Base-by-base conservation (phyloP, 1,140 invertebrate species). In the Batillaria attramentaria region DNA sequence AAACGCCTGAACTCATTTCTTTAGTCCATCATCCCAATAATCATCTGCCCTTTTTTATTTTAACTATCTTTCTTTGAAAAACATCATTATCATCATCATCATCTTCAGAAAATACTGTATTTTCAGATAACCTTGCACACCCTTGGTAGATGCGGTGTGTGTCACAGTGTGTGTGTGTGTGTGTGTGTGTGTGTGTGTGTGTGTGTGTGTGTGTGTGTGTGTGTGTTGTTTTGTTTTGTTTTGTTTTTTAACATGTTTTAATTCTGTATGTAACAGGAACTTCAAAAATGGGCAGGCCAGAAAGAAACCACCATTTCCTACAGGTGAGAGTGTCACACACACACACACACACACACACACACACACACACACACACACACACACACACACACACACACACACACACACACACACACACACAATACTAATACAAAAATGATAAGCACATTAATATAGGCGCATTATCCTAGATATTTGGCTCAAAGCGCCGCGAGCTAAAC, bases 121-220 rank as follows among this genome's bases (percentile, higher is more conserved):
- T 6, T 5, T 5, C 31, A 66, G 33, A 66, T 31, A 66, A 5
- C n/a, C n/a, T n/a, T 3, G 62, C 18, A 35, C 6, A 37, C 4
- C 6, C 6, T 31, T 35, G 28, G 35, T 18, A 13, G 57, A 13
- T 18, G 5, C 13, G 6, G 57, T 31, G 57, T 60, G 57, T 31
- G 57, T 60, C 24, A 8, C 31, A 35, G 62, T 20, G 28, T 65
- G 28, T 20, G 10, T 65, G 62, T 35, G 28, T 65, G 4, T 33
- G 28, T 6, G n/a, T 65, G 6, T 33, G 10, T 33, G 62, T 33
- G 62, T 6, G 62, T 65, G 16, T 65, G 62, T 65, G 62, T 65
- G 16, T 65, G 62, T 65, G 62, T 65, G 62, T 65, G 62, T 65
- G 62, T 65, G 62, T 65, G 20, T 20, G 20, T 60, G 5, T 41